A percentile compares a stretch with the other conserved stretches of the same genome.
Conservation (phyloP, 2,113 vertebrate species). For the Platichthys stellatus region DNA sequence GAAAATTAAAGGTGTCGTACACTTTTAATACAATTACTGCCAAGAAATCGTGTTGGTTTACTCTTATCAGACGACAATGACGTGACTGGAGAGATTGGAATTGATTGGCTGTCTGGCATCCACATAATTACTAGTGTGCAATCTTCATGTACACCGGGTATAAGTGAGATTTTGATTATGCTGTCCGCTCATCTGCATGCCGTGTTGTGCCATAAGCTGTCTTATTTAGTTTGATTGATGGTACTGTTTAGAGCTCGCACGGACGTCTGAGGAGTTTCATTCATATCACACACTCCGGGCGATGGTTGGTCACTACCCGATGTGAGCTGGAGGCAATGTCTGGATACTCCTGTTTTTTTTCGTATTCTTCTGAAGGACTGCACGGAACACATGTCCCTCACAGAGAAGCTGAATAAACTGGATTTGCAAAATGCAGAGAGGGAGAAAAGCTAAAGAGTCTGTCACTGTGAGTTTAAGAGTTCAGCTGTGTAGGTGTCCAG, state of each 20-base stretch:
- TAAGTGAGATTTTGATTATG: slow-evolving; percentile 28
- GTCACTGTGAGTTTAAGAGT: not conserved
- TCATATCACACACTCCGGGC: slow-evolving; percentile 19
- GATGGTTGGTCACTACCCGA: slow-evolving; percentile 16
- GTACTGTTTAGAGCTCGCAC: slow-evolving; percentile 33
- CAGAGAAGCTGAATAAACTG: not conserved
- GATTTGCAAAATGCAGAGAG: slow-evolving; percentile 22
- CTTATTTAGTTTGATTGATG: slow-evolving; percentile 58
- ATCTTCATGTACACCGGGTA: not conserved
- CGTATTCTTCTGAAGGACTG: not conserved
- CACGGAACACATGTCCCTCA: slow-evolving; percentile 6
- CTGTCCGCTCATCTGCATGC: slow-evolving; percentile 36
- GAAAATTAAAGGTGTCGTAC: not conserved
- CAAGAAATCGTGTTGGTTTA: not conserved
- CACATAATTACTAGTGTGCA: slow-evolving; percentile 8
- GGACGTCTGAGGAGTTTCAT: slow-evolving; percentile 30
- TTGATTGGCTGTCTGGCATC: slow-evolving; percentile 22
- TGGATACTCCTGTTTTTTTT: slow-evolving; percentile 4
- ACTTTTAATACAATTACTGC: not conserved
- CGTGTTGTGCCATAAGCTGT: slow-evolving; percentile 5
- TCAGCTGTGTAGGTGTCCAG: slow-evolving; percentile 15
- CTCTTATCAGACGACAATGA: slow-evolving; percentile 6
- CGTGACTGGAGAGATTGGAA: not conserved
- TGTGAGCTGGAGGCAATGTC: slow-evolving; percentile 22
- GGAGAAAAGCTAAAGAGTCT: not conserved